Percentiles rank a stretch among this genome's conserved stretches.
Evolutionary conservation across 1,140 invertebrate genomes (phyloP).

Genomic region (Pectinophora gossypiella): DNA sequence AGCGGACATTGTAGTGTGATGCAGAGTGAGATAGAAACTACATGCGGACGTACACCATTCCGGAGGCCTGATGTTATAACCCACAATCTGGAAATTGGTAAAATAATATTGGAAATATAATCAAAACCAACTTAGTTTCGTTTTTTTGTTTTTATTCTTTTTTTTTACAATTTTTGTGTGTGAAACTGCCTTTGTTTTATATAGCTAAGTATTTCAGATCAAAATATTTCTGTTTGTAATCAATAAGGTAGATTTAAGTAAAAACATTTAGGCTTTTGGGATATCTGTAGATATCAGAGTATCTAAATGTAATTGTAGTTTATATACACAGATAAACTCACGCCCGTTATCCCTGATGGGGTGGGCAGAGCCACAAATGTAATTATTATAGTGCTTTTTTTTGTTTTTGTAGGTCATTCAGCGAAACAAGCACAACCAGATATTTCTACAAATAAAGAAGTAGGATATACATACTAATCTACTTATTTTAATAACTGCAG

Average conservation of each 20-base stretch:
- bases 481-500: not conserved
- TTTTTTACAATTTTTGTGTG: not conserved
- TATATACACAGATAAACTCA: no score
- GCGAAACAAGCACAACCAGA: no score
- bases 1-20: conserved; percentile 86
- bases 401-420: no score
- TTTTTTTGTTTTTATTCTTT: not conserved
- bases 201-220: not conserved
- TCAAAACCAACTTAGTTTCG: conserved; percentile 9
- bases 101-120: not conserved
- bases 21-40: conserved; percentile 86
- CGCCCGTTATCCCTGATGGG: no score
- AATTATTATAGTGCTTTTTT: no score
- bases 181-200: not conserved
- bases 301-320: no score
- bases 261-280: not conserved
- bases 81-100: conserved; percentile 59
- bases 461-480: not conserved
- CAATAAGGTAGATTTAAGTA: not conserved
- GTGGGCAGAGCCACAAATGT: no score
- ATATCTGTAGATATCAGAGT: no score
- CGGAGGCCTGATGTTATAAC: conserved; percentile 67
- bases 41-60: conserved; percentile 62
- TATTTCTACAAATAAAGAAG: no score
- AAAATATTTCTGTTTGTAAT: not conserved